Conservation (phyloP, 2,113 vertebrate genomes). For the Bucco capensis region DNA sequence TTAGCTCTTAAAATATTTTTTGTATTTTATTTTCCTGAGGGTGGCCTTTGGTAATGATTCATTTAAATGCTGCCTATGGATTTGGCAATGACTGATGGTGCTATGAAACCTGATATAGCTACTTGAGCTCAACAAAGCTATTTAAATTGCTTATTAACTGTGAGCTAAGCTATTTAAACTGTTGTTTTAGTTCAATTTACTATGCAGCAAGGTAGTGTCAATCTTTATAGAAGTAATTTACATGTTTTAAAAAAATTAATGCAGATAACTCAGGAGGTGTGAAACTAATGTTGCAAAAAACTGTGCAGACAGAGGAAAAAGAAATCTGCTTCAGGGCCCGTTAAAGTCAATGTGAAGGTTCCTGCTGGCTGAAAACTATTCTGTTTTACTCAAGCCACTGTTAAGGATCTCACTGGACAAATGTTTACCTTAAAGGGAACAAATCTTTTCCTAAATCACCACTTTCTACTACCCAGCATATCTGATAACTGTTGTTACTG, state of each 20-base stretch:
- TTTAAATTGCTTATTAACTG: slow-evolving; percentile 63
- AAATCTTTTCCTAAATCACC: neutral
- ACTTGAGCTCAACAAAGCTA: slow-evolving; percentile 48
- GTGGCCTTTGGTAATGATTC: slow-evolving; percentile 32
- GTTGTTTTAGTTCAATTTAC: slow-evolving; percentile 32
- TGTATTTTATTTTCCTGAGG: neutral
- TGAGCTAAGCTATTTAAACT: slow-evolving; percentile 48
- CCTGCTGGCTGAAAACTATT: neutral
- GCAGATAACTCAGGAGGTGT: neutral
- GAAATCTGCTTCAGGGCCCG: neutral
- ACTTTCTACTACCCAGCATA: neutral
- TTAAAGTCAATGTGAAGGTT: neutral
- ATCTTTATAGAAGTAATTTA: neutral
- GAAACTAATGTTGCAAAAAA: neutral
- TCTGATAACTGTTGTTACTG: neutral
- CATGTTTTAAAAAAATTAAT: neutral
- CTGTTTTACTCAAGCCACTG: neutral
- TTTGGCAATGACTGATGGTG: slow-evolving; percentile 53
- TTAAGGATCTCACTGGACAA: neutral
- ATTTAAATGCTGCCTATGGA: slow-evolving; percentile 38
- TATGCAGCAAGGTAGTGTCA: neutral
- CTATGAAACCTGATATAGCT: slow-evolving; percentile 56
- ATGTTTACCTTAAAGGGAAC: neutral
- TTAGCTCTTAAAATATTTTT: neutral
- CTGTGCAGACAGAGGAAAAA: neutral